These are phyloP conservation scores for Hypanus sabinus DNA, from an alignment of 2,113 vertebrate genomes.

Conservation along the genomic window DNA sequence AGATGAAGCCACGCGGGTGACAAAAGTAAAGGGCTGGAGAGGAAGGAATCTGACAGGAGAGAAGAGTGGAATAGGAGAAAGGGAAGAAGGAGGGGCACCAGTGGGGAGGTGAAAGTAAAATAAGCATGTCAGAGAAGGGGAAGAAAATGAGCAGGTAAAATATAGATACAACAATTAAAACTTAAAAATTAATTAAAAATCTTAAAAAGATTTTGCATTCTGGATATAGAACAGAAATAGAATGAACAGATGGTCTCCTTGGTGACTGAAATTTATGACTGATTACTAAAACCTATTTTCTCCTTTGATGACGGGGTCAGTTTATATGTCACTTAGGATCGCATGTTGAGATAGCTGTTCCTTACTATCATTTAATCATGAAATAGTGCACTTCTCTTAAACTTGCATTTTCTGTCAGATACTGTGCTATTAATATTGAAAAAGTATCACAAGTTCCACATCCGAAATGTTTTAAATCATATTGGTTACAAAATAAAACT, in stretches of 20 bases:
- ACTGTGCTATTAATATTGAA: not conserved
- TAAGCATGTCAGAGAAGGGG: not conserved
- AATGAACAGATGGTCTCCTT: constrained; percentile 17
- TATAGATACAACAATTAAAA: not conserved
- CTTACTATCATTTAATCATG: not conserved
- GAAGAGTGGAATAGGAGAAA: no score
- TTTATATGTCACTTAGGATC: not conserved
- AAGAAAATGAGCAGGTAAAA: not conserved
- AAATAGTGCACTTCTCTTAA: not conserved
- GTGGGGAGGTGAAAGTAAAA: no score
- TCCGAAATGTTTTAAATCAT: not conserved
- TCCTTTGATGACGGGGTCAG: not conserved
- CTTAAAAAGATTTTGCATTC: not conserved
- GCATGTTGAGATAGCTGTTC: not conserved
- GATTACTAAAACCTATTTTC: not conserved
- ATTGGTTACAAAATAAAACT: not conserved
- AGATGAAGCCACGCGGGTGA: no score
- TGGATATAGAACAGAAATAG: not conserved
- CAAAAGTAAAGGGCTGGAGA: no score
- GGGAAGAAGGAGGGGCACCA: no score
- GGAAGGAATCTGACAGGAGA: no score
- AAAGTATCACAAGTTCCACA: not conserved
- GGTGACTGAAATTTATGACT: constrained; percentile 17
- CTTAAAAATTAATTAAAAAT: no score
- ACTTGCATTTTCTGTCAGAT: not conserved